Conservation (phyloP, 92 coral and sea anemone genomes). For the Epizoanthus illoricatus region DNA sequence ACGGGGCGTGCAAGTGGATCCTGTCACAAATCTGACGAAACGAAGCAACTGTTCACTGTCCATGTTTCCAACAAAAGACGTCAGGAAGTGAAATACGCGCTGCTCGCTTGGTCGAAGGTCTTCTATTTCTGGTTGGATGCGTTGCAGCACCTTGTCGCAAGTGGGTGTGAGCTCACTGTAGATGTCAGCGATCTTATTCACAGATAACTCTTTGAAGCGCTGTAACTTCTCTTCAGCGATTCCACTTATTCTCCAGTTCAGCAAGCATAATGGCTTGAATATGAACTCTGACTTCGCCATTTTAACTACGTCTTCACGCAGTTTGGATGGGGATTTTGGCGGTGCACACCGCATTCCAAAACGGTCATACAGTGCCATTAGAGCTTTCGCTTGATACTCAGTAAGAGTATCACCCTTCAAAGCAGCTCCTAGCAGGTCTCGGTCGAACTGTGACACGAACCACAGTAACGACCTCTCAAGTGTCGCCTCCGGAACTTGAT, state of each 20-base stretch:
- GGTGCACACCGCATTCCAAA: constrained; percentile 47
- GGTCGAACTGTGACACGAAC: constrained; percentile 51
- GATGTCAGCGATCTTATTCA: constrained; percentile 23
- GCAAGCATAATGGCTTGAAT: constrained; percentile 41
- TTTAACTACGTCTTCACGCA: constrained; percentile 35
- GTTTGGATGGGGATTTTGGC: constrained; percentile 23
- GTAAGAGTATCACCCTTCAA: constrained; percentile 27
- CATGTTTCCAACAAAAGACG: constrained; percentile 32
- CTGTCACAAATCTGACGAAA: constrained; percentile 50
- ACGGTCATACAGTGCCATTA: constrained; percentile 34
- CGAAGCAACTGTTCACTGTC: constrained; percentile 38
- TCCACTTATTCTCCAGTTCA: constrained; percentile 42
- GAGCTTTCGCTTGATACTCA: constrained; percentile 18
- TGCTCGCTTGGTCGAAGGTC: constrained; percentile 42
- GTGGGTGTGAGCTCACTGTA: constrained; percentile 52
- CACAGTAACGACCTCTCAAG: constrained; percentile 55
- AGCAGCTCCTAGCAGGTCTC: constrained; percentile 43
- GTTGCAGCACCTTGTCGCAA: constrained; percentile 38
- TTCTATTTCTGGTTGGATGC: constrained; percentile 29
- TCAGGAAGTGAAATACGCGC: constrained; percentile 42
- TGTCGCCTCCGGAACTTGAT: constrained; percentile 36
- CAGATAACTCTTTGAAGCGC: constrained; percentile 21
- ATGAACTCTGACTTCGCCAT: constrained; percentile 51
- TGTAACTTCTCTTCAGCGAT: constrained; percentile 21
- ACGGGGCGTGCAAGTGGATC: constrained; percentile 43